phyloP scores from a whole-genome alignment of 2,888 invertebrate species.

The Macrophya annulata region DNA sequence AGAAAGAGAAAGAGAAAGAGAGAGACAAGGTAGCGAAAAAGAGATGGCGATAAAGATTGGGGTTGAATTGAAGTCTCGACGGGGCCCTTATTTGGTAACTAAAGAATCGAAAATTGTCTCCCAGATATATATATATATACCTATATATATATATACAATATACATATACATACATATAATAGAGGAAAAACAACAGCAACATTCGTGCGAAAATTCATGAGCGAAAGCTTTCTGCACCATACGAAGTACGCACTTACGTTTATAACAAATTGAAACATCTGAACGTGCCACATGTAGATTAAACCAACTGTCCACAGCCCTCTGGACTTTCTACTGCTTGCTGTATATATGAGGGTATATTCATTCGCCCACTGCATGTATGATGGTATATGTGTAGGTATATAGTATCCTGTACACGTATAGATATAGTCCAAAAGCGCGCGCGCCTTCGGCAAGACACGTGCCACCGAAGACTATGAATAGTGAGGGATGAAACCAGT shows the following conservation, averaged over 20 bases:
- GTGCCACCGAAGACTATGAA: constrained; percentile 74
- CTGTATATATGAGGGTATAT: neutral
- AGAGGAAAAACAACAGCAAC: neutral
- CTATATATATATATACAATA: no score
- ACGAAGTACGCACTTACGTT: constrained; percentile 48
- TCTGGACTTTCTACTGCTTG: constrained; percentile 34
- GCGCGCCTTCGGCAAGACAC: constrained; percentile 67
- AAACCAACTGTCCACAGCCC: constrained; percentile 65
- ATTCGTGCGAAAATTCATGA: neutral
- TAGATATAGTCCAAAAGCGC: neutral
- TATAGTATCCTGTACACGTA: neutral
- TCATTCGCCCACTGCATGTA: constrained; percentile 13
- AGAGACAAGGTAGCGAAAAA: neutral
- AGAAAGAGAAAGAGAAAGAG: neutral
- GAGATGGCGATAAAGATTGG: neutral
- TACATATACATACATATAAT: neutral
- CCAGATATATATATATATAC: neutral
- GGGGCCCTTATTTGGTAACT: constrained; percentile 6
- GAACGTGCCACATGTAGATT: constrained; percentile 69
- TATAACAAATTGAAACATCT: constrained; percentile 68
- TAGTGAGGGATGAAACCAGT: constrained; percentile 70
- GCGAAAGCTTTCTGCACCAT: neutral
- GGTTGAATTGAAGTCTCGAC: constrained; percentile 25
- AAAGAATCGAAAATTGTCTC: constrained; percentile 39
- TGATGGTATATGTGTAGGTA: neutral